A percentile compares a stretch with the other conserved stretches of the same genome.
These are phyloP conservation scores for Enteromius argenteus DNA, from an alignment of 2,797 vertebrate genomes.

Conservation along the genomic window DNA sequence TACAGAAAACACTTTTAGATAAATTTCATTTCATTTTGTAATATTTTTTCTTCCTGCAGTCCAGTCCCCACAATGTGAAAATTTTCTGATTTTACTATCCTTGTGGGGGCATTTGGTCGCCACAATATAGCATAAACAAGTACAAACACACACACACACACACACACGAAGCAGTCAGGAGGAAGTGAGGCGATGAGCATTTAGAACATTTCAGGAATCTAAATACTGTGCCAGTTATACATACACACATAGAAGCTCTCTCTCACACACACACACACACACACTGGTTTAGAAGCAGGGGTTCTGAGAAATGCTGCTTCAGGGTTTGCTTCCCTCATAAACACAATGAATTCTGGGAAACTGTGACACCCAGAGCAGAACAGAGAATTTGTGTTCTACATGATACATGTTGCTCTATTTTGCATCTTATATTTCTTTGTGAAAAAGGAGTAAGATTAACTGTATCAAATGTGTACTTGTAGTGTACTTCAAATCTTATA, in stretches of 20 bases:
- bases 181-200: conserved; percentile 37
- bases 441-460: neutral
- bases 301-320: conserved; percentile 71
- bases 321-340: conserved; percentile 70
- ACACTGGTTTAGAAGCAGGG: conserved; percentile 42
- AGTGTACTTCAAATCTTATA: neutral
- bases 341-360: conserved; percentile 75
- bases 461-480: neutral
- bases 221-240: conserved; percentile 52
- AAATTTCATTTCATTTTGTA: no score
- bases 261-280: conserved; percentile 37
- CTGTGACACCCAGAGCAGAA: conserved; percentile 65
- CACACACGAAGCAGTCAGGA: conserved; percentile 36
- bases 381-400: conserved; percentile 27
- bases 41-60: no score
- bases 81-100: no score
- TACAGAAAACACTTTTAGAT: no score
- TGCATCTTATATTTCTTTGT: neutral
- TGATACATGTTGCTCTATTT: neutral
- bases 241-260: conserved; percentile 33
- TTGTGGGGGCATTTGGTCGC: no score
- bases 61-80: no score
- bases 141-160: conserved; percentile 38
- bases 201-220: conserved; percentile 54
- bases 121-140: no score